Percentiles rank a stretch among this genome's conserved stretches.
Conservation (phyloP, 2,113 vertebrate genomes). For the Chamaea fasciata region DNA sequence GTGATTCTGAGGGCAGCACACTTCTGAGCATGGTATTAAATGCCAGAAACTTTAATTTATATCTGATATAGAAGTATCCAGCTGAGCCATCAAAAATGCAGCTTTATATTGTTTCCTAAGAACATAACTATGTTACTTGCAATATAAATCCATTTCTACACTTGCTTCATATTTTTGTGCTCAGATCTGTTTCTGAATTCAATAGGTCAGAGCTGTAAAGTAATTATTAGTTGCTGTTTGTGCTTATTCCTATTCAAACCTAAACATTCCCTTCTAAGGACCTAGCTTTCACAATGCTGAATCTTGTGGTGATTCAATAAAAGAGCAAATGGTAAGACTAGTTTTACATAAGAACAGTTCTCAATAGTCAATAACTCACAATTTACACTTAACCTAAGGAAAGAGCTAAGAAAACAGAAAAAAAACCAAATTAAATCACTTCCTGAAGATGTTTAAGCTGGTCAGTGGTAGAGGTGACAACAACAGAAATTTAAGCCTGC, state of each 20-base stretch:
- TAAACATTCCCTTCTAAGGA: neutral
- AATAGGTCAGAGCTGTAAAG: neutral
- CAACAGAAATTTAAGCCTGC: neutral
- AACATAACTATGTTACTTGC: neutral
- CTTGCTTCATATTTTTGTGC: neutral
- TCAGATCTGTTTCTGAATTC: neutral
- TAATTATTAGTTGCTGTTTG: neutral
- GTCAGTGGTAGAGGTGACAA: neutral
- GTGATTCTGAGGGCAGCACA: neutral
- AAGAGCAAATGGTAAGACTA: neutral
- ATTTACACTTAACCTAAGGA: neutral
- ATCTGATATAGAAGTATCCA: neutral
- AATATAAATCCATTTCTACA: neutral
- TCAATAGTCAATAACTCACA: neutral
- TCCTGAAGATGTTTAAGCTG: neutral
- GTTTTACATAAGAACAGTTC: neutral
- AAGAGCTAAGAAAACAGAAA: neutral
- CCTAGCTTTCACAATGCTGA: neutral
- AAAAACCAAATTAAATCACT: neutral
- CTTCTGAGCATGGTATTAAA: neutral
- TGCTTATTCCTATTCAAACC: neutral
- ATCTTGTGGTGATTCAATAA: neutral
- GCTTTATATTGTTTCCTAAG: neutral
- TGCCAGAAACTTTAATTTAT: neutral
- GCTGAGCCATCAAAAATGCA: neutral